Evolutionary conservation across 2,888 invertebrate species (phyloP).

Genomic region (Acronicta leporina): DNA sequence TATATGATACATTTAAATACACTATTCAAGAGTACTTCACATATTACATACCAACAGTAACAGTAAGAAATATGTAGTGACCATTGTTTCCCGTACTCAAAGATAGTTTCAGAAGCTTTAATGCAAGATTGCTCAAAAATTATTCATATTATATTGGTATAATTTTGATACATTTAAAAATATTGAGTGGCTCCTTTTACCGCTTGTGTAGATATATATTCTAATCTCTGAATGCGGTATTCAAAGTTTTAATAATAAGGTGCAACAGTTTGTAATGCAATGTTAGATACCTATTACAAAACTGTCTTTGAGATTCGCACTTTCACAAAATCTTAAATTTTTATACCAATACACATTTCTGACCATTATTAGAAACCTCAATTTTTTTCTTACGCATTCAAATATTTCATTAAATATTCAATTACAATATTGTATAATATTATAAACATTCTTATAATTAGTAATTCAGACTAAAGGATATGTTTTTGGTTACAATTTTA

Average conservation of each 20-base stretch:
- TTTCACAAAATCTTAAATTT: constrained; percentile 16
- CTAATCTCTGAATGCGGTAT: background rate
- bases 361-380: background rate
- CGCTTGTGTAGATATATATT: background rate
- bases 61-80: constrained; percentile 28
- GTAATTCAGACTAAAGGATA: constrained; percentile 84
- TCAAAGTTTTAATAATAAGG: too few relatives aligned
- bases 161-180: background rate
- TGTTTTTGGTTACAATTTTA: constrained; percentile 84
- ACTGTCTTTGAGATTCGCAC: constrained; percentile 18
- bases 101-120: too few relatives aligned
- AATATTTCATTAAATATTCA: constrained; percentile 45
- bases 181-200: background rate
- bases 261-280: too few relatives aligned
- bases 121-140: background rate
- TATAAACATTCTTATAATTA: constrained; percentile 66
- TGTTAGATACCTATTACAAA: too few relatives aligned
- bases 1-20: background rate
- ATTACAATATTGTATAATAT: constrained; percentile 56
- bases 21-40: constrained; percentile 4
- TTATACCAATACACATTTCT: constrained; percentile 4
- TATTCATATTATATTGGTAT: background rate
- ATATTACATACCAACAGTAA: too few relatives aligned
- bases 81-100: background rate
- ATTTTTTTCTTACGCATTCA: constrained; percentile 16